Evolutionary conservation across 1,140 invertebrate genomes (phyloP), one percentile per base, ranked within the genome.

Genomic region (Agrypnia vestita): DNA sequence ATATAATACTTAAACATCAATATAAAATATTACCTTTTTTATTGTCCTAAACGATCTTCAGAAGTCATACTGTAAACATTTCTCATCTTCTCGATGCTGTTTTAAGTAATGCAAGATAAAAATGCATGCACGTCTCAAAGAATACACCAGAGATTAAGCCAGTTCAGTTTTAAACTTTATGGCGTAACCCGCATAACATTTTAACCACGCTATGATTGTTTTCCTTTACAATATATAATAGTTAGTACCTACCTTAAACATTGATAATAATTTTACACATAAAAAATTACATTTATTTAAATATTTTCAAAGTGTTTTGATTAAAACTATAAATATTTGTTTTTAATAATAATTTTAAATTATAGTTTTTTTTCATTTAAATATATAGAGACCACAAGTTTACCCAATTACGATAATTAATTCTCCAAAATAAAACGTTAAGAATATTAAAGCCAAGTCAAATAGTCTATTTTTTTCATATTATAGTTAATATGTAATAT

Each of bases 391-490:
- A 83, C 71, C 73, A 76, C 79, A 79, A 80, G 51, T 73, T 80
- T 83, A 79, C 79, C 79, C 81, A 44, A 59, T 79, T 83, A 81
- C 35, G 73, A 81, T 78, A 82, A 73, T 78, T 80, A 74, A 53
- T 79, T 75, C 17, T 76, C 64, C 73, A 64, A 83, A 83, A 76
- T 62, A 78, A 83, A 83, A 79, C 51, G 55, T 83, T 83, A 81
- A 79, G 51, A 79, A 79, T 83, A 83, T 83, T 83, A 83, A 83
- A 83, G 82, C 82, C 82, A 83, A 83, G 80, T 81, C 53, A 82
- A 82, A 76, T 83, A 83, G 82, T 83, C 82, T 83, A 83, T 83
- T 80, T 81, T 82, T 81, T 71, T 72, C 80, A 83, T 81, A 82
- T 79, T 67, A 75, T 80, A 80, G 76, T 80, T 67, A 76, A 78